Conservation (phyloP, 2,113 vertebrate genomes). For the Lepus americanus region DNA sequence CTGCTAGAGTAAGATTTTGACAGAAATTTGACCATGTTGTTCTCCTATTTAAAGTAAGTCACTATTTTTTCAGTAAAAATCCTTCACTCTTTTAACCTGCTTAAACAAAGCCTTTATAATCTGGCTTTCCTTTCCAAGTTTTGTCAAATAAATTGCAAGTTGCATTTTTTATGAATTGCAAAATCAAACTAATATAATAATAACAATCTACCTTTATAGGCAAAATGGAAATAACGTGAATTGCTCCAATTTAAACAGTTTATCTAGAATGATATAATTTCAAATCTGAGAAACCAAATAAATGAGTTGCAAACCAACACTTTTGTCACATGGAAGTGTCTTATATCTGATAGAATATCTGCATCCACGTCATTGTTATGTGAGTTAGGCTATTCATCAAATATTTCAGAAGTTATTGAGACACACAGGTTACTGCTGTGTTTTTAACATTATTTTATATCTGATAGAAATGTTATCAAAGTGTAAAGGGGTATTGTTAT, state of each 20-base stretch:
- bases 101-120: constrained; percentile 1
- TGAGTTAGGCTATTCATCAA: background rate
- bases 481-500: background rate
- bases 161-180: constrained; percentile 52
- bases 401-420: constrained; percentile 20
- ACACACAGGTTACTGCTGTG: background rate
- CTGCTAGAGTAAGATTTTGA: constrained; percentile 45
- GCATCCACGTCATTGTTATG: background rate
- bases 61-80: background rate
- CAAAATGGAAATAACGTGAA: constrained; percentile 49
- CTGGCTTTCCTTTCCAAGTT: constrained; percentile 22
- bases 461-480: constrained; percentile 32
- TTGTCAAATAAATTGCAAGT: background rate
- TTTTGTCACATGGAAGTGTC: background rate
- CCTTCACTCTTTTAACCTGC: background rate
- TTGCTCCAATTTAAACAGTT: constrained; percentile 48
- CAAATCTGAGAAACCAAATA: background rate
- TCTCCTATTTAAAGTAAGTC: constrained; percentile 34
- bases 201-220: constrained; percentile 1
- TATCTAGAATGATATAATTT: constrained; percentile 40
- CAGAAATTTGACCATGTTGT: constrained; percentile 17
- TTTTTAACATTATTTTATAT: constrained; percentile 36
- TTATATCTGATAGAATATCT: background rate
- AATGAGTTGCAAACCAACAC: background rate
- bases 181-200: constrained; percentile 44